Evolutionary conservation across 2,888 invertebrate species (phyloP).

Genomic region (Ormyrus thymus): DNA sequence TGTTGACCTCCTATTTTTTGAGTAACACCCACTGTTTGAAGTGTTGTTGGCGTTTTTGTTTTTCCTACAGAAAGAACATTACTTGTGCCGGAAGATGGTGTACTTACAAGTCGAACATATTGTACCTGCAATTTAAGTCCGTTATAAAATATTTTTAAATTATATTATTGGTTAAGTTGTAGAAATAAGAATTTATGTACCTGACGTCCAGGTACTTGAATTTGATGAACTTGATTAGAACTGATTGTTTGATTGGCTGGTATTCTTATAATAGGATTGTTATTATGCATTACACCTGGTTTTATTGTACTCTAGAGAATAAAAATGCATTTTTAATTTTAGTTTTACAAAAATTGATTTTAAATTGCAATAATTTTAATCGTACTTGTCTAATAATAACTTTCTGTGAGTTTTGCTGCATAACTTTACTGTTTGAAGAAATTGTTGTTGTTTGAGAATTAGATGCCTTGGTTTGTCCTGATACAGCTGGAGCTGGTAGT

Average conservation of each 20-base stretch:
- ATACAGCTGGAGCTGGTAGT: constrained; percentile 78
- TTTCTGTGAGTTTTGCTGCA: constrained; percentile 76
- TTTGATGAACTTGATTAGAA: constrained; percentile 81
- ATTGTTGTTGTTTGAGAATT: constrained; percentile 67
- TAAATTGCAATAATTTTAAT: constrained; percentile 7
- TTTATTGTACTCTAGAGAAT: constrained; percentile 71
- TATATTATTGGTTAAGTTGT: not conserved
- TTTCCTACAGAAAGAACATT: constrained; percentile 72
- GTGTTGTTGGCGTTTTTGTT: constrained; percentile 67
- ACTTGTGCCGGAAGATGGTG: constrained; percentile 73
- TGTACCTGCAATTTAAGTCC: constrained; percentile 76
- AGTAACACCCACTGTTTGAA: constrained; percentile 69
- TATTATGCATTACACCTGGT: constrained; percentile 71
- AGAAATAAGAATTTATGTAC: constrained; percentile 72
- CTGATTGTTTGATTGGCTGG: constrained; percentile 75
- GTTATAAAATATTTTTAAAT: constrained; percentile 9
- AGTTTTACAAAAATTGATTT: constrained; percentile 15
- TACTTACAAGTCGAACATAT: constrained; percentile 83
- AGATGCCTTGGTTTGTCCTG: constrained; percentile 64
- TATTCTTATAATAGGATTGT: constrained; percentile 76
- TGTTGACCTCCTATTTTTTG: constrained; percentile 70
- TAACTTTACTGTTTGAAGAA: constrained; percentile 63
- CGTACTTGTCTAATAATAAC: constrained; percentile 77
- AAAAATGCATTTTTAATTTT: constrained; percentile 23
- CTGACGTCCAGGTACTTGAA: constrained; percentile 84